Evolutionary conservation across 2,797 vertebrate species (phyloP).

Genomic region (Xenentodon cancila): DNA sequence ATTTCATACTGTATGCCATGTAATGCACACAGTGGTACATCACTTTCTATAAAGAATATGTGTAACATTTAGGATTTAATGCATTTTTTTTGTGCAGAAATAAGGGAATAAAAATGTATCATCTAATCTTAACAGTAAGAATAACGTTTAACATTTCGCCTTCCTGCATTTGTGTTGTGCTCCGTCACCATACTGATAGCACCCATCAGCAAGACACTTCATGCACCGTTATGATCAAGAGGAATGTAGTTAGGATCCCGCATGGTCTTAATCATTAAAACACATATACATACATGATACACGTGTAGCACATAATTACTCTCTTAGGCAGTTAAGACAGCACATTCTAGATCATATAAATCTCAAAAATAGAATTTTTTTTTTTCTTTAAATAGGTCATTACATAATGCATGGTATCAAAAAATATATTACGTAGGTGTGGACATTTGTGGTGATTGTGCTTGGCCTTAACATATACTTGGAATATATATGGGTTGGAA

Average conservation of each 20-base stretch:
- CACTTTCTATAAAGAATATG: conserved; percentile 46
- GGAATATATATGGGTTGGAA: conserved; percentile 40
- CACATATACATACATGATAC: conserved; percentile 74
- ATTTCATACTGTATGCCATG: conserved; percentile 30
- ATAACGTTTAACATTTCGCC: conserved; percentile 19
- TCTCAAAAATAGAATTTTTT: conserved; percentile 77
- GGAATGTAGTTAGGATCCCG: conserved; percentile 66
- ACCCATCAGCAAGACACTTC: conserved; percentile 80
- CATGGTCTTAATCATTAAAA: conserved; percentile 71
- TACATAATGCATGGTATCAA: conserved; percentile 78
- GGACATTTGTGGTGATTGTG: conserved; percentile 73
- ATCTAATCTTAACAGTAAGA: neutral
- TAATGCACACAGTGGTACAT: conserved; percentile 28
- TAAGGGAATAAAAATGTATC: conserved; percentile 18
- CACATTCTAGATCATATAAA: conserved; percentile 75
- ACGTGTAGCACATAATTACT: conserved; percentile 82
- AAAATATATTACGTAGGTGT: conserved; percentile 80
- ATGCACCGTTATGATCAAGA: conserved; percentile 77
- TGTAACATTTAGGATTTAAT: conserved; percentile 17
- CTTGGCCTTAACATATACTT: conserved; percentile 64
- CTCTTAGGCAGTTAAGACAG: conserved; percentile 75
- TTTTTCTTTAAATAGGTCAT: conserved; percentile 73
- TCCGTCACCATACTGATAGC: conserved; percentile 86
- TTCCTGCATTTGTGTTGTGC: conserved; percentile 75
- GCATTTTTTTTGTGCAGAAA: conserved; percentile 14